phyloP scores from a whole-genome alignment of 2,113 vertebrate genomes.

The Amblyopsis rosae region DNA sequence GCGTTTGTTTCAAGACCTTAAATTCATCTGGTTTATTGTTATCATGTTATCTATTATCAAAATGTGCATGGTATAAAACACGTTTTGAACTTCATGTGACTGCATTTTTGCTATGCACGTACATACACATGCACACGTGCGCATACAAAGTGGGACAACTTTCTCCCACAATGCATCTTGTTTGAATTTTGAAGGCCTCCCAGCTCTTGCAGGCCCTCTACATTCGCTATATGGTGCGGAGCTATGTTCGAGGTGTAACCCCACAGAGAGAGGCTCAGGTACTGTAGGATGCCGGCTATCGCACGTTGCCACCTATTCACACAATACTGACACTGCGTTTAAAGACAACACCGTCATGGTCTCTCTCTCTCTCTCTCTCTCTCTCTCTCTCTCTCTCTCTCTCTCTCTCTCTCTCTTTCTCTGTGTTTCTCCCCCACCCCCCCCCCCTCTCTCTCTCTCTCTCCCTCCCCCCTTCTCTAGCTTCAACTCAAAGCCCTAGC shows the following conservation, averaged over 20 bases:
- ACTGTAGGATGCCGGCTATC: conserved; percentile 50
- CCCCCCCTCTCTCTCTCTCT: neutral
- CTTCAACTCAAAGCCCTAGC: conserved; percentile 84
- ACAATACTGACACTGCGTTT: neutral
- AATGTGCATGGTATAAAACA: neutral
- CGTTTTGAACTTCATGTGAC: too few relatives aligned
- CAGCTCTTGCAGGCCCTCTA: conserved; percentile 82
- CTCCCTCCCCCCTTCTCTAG: conserved; percentile 58
- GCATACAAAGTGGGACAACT: neutral
- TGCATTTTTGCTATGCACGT: too few relatives aligned
- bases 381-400: neutral
- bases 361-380: neutral
- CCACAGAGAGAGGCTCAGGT: conserved; percentile 84
- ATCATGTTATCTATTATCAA: neutral
- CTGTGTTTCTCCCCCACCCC: too few relatives aligned
- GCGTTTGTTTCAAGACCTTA: neutral
- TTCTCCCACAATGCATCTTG: neutral
- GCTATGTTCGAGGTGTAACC: conserved; percentile 80
- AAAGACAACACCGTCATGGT: neutral
- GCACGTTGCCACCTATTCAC: neutral
- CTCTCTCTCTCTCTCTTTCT: neutral
- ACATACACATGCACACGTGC: too few relatives aligned
- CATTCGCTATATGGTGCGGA: conserved; percentile 81
- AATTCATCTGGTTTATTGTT: neutral
- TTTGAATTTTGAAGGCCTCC: conserved; percentile 74